Evolutionary conservation across 64 coral and sea anemone species (phyloP), one percentile per base, ranked within the genome.

Genomic region (Stichodactyla mertensii): DNA sequence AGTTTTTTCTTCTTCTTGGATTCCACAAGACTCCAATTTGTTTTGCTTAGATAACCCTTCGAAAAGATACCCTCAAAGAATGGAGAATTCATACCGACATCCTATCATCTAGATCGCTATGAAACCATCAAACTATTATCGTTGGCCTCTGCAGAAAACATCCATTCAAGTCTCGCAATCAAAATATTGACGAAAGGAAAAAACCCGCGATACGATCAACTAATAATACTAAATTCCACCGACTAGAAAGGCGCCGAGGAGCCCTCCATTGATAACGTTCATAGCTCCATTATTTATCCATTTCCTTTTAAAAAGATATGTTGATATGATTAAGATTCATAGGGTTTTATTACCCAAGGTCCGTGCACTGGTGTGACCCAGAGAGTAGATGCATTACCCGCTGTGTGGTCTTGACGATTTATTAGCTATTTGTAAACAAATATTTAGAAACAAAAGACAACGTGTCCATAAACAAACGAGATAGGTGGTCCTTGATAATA

Each of bases 381-480:
- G 36, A 2, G 36, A 2, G 36, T 45, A 45, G 36, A 45, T 71
- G 18, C 19, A 6, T 20, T 69, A 10, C 51, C 79, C 85, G 89
- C 86, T 90, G 88, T 57, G 94, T 89, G 85, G 84, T 87, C 88
- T 85, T 12, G 71, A 36, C 87, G 79, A 74, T 84, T 97, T 93
- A 93, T 97, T 55, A 88, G 67, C 91, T 93, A 86, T 97, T 97
- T 87, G 85, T 93, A 97, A 97, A 97, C 88, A 97, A 97, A 97
- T 88, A 97, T 89, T 87, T 90, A 88, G 91, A 93, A 87, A 97
- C 85, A 92, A 97, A 89, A 90, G 91, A 89, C 61, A 31, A 78
- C 53, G 84, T 87, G 83, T 89, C 82, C 64, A 93, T 90, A 97
- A 93, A 90, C 94, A 97, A 93, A 93, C 94, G 87, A 19, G 57